Conservation (phyloP, 2,113 vertebrate species). For the Urocolius indicus region DNA sequence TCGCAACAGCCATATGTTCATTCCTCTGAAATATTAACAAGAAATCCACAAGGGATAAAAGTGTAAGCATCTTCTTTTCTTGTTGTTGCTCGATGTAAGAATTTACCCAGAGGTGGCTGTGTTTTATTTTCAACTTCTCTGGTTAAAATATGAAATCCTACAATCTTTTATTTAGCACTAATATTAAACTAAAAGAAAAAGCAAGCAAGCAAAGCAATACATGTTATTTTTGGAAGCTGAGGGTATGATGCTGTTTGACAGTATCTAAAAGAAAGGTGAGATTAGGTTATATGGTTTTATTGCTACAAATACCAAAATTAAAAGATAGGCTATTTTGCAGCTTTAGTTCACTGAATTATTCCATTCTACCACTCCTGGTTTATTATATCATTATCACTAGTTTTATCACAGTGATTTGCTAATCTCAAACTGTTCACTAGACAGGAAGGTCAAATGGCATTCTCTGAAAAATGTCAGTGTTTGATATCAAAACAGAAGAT, state of each 20-base stretch:
- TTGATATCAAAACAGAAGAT: not conserved
- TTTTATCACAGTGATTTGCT: not conserved
- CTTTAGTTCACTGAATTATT: not conserved
- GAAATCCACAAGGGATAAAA: constrained; percentile 52
- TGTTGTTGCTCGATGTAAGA: not conserved
- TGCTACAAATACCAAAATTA: not conserved
- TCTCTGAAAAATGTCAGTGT: not conserved
- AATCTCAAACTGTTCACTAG: not conserved
- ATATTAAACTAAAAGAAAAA: not conserved
- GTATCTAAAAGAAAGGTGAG: not conserved
- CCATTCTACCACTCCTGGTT: not conserved
- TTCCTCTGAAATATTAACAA: constrained; percentile 65
- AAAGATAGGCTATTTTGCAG: not conserved
- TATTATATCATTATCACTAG: not conserved
- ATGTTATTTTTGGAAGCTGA: not conserved
- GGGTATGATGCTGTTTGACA: not conserved
- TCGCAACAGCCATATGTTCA: constrained; percentile 54
- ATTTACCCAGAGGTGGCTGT: not conserved
- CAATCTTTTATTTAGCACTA: not conserved
- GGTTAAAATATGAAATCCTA: not conserved
- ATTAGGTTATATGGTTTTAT: not conserved
- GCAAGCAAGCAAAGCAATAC: not conserved
- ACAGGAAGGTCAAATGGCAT: not conserved
- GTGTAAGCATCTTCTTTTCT: not conserved
- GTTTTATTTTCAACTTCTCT: not conserved